Conservation (phyloP, 1,140 invertebrate genomes). For the Drosophila pachea region DNA sequence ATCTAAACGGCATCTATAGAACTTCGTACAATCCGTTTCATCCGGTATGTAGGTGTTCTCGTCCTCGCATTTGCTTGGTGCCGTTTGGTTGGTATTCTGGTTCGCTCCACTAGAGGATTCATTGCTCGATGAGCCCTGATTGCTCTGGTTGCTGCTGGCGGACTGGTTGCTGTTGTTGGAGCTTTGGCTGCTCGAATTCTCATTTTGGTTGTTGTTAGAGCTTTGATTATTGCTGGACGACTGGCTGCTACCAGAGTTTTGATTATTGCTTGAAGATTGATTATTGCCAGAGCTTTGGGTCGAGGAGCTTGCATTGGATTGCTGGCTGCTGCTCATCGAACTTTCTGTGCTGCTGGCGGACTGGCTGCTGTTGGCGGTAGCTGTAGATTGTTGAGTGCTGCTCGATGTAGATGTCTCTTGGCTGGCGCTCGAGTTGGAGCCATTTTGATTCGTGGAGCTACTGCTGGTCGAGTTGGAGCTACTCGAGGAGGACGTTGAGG, state of each 20-base stretch:
- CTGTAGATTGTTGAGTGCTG: slow-evolving; percentile 31
- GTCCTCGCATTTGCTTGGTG: slow-evolving; percentile 80
- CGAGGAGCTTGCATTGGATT: slow-evolving; percentile 27
- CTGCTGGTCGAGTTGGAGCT: slow-evolving; percentile 46
- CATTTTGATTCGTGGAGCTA: slow-evolving; percentile 29
- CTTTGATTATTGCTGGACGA: not conserved
- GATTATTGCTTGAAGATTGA: slow-evolving; percentile 40
- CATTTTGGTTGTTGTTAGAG: slow-evolving; percentile 28
- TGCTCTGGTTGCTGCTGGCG: slow-evolving; percentile 49
- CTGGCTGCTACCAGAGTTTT: slow-evolving; percentile 30
- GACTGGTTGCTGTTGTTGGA: slow-evolving; percentile 31
- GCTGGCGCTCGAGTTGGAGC: slow-evolving; percentile 32
- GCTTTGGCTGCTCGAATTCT: too few species aligned
- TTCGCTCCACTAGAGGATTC: slow-evolving; percentile 41
- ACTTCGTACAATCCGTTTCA: slow-evolving; percentile 81
- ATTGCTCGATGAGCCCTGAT: slow-evolving; percentile 33
- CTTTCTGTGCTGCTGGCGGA: slow-evolving; percentile 32
- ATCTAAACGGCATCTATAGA: slow-evolving; percentile 84
- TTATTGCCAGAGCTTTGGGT: slow-evolving; percentile 35
- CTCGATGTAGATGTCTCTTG: slow-evolving; percentile 45
- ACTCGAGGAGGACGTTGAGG: slow-evolving; percentile 48
- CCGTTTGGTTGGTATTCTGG: slow-evolving; percentile 44
- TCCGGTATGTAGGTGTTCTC: slow-evolving; percentile 75
- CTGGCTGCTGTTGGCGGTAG: slow-evolving; percentile 21
- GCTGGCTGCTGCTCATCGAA: slow-evolving; percentile 36